phyloP scores from a whole-genome alignment of 2,113 vertebrate genomes.

The Sardina pilchardus region DNA sequence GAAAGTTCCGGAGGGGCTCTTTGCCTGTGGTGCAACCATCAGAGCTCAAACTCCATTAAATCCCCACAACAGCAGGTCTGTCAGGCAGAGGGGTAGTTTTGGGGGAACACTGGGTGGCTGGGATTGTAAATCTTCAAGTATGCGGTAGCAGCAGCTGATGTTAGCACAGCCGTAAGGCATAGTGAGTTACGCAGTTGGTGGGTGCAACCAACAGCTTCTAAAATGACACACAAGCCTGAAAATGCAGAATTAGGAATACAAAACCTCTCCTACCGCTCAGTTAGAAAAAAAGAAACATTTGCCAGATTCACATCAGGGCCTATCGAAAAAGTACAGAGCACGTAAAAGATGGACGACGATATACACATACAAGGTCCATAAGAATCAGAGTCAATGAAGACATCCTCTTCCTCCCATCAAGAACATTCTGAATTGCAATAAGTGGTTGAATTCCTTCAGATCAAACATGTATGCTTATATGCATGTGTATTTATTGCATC shows the following conservation, averaged over 20 bases:
- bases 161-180: conserved; percentile 4
- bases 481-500: conserved; percentile 16
- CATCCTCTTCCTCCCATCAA: neutral
- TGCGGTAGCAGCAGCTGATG: conserved; percentile 9
- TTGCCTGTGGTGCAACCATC: neutral
- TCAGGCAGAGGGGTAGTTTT: conserved; percentile 11
- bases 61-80: neutral
- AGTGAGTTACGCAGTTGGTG: conserved; percentile 6
- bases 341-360: neutral
- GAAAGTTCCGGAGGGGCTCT: neutral
- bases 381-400: neutral
- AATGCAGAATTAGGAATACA: neutral
- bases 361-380: neutral
- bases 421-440: neutral
- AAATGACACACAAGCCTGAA: conserved; percentile 9
- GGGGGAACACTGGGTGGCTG: neutral
- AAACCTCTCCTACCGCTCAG: neutral
- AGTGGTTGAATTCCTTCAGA: conserved; percentile 12
- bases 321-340: conserved; percentile 4
- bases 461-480: neutral
- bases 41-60: neutral
- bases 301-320: neutral
- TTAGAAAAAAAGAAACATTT: neutral
- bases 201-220: neutral
- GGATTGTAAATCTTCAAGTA: conserved; percentile 13